phyloP scores from a whole-genome alignment of 2,888 invertebrate genomes.

The Hyposoter dolosus region DNA sequence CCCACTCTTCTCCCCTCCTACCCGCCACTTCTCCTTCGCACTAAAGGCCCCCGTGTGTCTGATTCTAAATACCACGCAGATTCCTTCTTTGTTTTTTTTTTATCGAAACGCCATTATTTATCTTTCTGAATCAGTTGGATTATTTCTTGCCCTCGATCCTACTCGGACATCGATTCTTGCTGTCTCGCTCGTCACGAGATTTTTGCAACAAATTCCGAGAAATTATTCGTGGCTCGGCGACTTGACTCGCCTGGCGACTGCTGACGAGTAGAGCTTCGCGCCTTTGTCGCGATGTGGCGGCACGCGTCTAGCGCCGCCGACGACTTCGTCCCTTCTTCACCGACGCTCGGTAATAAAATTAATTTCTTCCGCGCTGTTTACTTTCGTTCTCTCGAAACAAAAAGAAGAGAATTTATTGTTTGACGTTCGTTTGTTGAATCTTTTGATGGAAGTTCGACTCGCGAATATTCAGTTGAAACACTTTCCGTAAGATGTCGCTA shows the following conservation, averaged over 20 bases:
- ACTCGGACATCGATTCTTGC: neutral
- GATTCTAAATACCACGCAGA: neutral
- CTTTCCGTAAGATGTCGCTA: neutral
- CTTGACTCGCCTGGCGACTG: neutral
- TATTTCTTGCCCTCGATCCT: neutral
- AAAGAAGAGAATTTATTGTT: neutral
- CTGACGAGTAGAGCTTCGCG: neutral
- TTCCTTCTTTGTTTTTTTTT: neutral
- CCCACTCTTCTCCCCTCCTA: slow-evolving; percentile 12
- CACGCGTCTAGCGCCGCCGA: neutral
- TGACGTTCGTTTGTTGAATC: neutral
- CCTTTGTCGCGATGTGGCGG: neutral
- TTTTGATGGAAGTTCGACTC: neutral
- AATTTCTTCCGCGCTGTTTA: no score
- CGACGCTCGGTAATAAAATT: neutral
- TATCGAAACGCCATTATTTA: neutral
- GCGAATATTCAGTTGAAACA: neutral
- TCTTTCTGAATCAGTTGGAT: neutral
- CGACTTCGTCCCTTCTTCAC: neutral
- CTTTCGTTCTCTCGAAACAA: neutral
- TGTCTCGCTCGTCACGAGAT: slow-evolving; percentile 19
- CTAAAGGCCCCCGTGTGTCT: slow-evolving; percentile 7
- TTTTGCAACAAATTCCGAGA: neutral
- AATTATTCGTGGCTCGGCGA: neutral
- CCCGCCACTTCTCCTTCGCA: slow-evolving; percentile 7